Percentiles rank a stretch among this genome's conserved stretches.
These are phyloP conservation scores for Desoria tigrina DNA, from an alignment of 2,888 invertebrate genomes.

Conservation along the genomic window DNA sequence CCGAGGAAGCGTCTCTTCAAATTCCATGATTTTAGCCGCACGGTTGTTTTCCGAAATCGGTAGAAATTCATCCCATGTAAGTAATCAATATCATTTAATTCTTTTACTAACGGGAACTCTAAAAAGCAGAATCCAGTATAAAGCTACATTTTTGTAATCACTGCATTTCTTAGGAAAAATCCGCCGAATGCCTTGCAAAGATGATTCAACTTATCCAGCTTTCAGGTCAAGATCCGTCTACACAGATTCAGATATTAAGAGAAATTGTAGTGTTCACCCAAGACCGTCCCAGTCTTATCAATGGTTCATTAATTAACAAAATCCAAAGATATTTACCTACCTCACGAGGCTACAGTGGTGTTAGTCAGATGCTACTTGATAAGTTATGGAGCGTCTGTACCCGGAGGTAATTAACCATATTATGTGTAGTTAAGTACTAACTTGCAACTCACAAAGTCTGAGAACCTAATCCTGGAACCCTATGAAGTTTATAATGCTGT, in stretches of 20 bases:
- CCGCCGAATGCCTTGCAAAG: constrained; percentile 54
- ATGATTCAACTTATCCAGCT: constrained; percentile 54
- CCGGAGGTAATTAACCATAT: constrained; percentile 13
- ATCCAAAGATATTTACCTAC: constrained; percentile 40
- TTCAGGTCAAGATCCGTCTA: constrained; percentile 37
- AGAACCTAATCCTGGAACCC: too few species aligned
- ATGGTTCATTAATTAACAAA: constrained; percentile 68
- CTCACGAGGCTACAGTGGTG: constrained; percentile 31
- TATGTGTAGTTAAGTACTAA: too few species aligned
- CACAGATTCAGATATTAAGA: constrained; percentile 71
- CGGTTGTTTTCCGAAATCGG: constrained; percentile 34
- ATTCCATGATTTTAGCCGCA: constrained; percentile 36
- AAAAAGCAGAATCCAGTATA: not conserved
- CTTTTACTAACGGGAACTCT: too few species aligned
- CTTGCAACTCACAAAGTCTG: too few species aligned
- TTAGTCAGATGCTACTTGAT: constrained; percentile 40
- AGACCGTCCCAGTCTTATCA: constrained; percentile 76
- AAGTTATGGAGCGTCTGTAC: constrained; percentile 44
- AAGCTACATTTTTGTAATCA: too few species aligned
- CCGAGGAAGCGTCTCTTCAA: constrained; percentile 14
- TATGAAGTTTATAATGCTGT: too few species aligned
- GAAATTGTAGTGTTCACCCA: constrained; percentile 80
- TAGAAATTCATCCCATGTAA: constrained; percentile 13
- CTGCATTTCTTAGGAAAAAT: constrained; percentile 22
- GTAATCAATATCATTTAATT: not conserved